phyloP scores from a whole-genome alignment of 2,888 invertebrate genomes.

The Ceriagrion tenellum region DNA sequence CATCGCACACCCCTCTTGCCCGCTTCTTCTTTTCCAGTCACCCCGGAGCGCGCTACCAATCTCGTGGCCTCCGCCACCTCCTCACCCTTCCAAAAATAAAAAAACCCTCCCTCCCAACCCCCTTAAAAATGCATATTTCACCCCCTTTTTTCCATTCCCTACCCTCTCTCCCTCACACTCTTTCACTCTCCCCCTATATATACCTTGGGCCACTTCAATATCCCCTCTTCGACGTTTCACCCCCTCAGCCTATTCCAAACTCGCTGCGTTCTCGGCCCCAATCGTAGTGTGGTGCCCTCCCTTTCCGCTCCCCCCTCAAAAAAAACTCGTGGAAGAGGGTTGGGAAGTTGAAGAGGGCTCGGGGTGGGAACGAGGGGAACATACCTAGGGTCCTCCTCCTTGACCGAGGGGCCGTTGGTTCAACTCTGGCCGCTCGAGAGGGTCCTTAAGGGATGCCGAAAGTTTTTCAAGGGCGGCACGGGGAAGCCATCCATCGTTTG shows the following conservation, averaged over 20 bases:
- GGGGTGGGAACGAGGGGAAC: neutral
- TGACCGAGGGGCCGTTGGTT: slow-evolving; percentile 16
- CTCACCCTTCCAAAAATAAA: neutral
- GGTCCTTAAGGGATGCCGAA: neutral
- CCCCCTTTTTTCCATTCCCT: slow-evolving; percentile 20
- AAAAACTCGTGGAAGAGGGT: neutral
- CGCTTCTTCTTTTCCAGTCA: neutral
- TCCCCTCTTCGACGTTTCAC: neutral
- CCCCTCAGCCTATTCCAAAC: neutral
- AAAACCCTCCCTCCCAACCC: neutral
- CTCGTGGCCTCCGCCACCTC: neutral
- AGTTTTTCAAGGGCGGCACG: neutral
- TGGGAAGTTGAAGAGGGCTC: neutral
- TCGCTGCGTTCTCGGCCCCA: neutral
- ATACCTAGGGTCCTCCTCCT: neutral
- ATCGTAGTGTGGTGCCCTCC: too few species aligned
- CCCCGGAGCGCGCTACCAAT: neutral
- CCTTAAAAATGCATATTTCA: slow-evolving; percentile 57
- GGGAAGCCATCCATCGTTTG: neutral
- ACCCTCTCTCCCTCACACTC: neutral
- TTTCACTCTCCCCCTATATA: neutral
- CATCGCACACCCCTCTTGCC: neutral
- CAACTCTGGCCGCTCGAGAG: neutral
- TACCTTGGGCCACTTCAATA: slow-evolving; percentile 22
- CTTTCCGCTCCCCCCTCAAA: neutral